phyloP scores from a whole-genome alignment of 2,113 vertebrate species.

The Puffinus mauretanicus region DNA sequence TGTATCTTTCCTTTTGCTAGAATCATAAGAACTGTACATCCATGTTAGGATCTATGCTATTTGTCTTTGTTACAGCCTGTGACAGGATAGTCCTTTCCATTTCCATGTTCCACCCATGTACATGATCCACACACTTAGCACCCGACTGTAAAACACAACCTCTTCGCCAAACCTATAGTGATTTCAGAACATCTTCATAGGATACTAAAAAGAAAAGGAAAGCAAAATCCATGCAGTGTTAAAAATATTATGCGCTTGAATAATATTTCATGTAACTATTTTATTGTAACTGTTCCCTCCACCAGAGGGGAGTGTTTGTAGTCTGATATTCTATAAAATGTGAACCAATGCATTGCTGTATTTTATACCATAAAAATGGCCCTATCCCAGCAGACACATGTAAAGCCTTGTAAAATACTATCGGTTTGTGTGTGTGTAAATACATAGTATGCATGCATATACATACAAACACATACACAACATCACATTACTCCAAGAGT shows the following conservation, averaged over 20 bases:
- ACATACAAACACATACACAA: background rate
- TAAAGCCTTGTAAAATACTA: background rate
- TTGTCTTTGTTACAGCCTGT: background rate
- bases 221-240: background rate
- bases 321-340: background rate
- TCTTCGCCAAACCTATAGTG: background rate
- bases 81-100: background rate
- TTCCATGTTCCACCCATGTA: background rate
- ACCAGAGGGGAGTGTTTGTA: constrained; percentile 14
- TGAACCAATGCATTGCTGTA: background rate
- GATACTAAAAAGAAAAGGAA: background rate
- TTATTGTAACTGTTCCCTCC: background rate
- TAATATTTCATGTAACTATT: background rate
- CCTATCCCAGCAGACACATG: background rate
- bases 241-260: background rate
- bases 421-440: background rate
- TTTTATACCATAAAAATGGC: background rate
- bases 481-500: background rate
- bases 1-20: background rate
- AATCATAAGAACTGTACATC: background rate
- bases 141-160: background rate
- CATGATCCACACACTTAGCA: background rate
- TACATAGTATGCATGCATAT: background rate
- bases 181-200: background rate
- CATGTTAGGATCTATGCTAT: background rate